Base-by-base conservation (phyloP, 2,797 vertebrate genomes). In the Enteromius radiatus region DNA sequence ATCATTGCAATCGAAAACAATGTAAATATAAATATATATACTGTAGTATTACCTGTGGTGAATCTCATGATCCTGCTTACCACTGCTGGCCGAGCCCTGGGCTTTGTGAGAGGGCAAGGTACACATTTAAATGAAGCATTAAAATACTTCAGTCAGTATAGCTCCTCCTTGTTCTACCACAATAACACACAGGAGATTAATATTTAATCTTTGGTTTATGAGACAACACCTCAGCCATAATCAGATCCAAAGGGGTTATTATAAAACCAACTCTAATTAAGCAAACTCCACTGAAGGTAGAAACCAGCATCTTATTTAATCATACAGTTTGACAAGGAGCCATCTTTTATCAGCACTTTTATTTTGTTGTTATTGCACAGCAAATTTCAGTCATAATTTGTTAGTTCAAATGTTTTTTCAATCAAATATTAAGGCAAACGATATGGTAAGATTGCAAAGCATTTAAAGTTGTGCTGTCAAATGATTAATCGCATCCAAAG, bases 151-250 rank as follows among this genome's bases (percentile, higher is more conserved):
- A 73, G 86, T 92, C 84, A 86, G 82, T 79, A 59, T 61, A 67
- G 67, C 84, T 89, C 84, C 87, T 87, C 84, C 86, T 86, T 84
- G 65, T 80, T 86, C 73, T 81, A 76, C 54, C 28, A 63, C 59
- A 63, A 63, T 63, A 63, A 17, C 59, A 8, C 59, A 31, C 85
- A 67, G 69, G 8, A 80, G 94, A 93, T 96, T 96, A 96, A 96
- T 93, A 91, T 95, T 96, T 93, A 94, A 96, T 93, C 90, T 76
- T 31, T 65, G 52, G 26, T 76, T 80, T 82, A 88, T 84, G 86
- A 87, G 78, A 86, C 71, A 82, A 81, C 84, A 68, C 41, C 65
- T 78, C 38, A 54, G 15, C 19, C 15, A 26, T 19, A 19, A 70
- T 73, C 76, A 84, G 6, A 43, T 47, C 31, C 31, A 2, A 77